Conservation (phyloP, 2,888 invertebrate species). For the Caenorhabditis japonica region DNA sequence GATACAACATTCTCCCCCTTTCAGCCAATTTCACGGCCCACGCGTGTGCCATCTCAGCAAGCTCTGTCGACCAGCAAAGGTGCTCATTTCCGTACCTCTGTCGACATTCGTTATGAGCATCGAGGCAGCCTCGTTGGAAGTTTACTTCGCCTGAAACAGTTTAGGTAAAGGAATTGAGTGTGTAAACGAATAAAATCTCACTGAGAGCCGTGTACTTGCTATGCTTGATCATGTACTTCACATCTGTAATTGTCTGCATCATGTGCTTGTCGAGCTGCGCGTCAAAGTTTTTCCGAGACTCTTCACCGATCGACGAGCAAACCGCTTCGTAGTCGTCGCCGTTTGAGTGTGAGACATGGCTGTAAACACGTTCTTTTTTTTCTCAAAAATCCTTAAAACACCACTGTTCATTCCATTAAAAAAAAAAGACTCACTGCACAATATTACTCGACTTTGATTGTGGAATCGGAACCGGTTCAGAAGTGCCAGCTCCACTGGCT, state of each 20-base stretch:
- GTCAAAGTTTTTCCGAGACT: slow-evolving; percentile 66
- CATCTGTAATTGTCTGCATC: slow-evolving; percentile 77
- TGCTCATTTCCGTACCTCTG: slow-evolving; percentile 67
- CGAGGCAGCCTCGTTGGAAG: slow-evolving; percentile 76
- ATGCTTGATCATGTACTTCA: slow-evolving; percentile 74
- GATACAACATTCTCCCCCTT: slow-evolving; percentile 73
- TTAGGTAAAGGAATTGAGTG: too few relatives aligned
- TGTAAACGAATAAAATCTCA: slow-evolving; percentile 44
- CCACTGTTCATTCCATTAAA: background rate
- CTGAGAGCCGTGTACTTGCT: slow-evolving; percentile 76
- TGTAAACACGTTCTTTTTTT: slow-evolving; percentile 30
- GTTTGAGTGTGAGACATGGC: slow-evolving; percentile 59
- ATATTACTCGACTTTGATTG: slow-evolving; percentile 62
- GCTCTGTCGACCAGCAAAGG: slow-evolving; percentile 74
- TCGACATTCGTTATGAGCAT: slow-evolving; percentile 73
- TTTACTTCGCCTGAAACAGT: slow-evolving; percentile 72
- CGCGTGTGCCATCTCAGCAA: slow-evolving; percentile 75
- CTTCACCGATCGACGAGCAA: slow-evolving; percentile 66
- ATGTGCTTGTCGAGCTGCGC: slow-evolving; percentile 74
- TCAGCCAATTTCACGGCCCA: slow-evolving; percentile 76
- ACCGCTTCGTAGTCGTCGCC: slow-evolving; percentile 67
- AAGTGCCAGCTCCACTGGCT: slow-evolving; percentile 5
- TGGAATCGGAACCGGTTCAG: slow-evolving; percentile 50
- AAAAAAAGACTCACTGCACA: slow-evolving; percentile 47
- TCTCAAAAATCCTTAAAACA: background rate